These are phyloP conservation scores for Drosophila hamatofila DNA, from an alignment of 2,888 invertebrate genomes.

Conservation along the genomic window DNA sequence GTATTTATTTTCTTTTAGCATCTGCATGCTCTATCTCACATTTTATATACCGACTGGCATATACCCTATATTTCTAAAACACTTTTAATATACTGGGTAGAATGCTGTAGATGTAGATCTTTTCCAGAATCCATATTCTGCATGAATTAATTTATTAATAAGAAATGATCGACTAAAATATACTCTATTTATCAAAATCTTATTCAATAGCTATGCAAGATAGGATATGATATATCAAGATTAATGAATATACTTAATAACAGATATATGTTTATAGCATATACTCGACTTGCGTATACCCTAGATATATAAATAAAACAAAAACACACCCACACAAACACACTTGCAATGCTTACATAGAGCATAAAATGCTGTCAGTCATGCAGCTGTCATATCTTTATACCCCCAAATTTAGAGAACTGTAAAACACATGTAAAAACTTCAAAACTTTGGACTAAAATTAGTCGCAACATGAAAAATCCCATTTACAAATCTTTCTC, in stretches of 20 bases:
- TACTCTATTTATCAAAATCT: neutral
- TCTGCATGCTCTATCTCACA: neutral
- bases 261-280: too few species aligned
- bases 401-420: constrained; percentile 6
- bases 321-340: neutral
- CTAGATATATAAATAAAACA: neutral
- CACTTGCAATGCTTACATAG: neutral
- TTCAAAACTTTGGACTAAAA: constrained; percentile 34
- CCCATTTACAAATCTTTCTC: constrained; percentile 1
- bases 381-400: constrained; percentile 40
- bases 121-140: too few species aligned
- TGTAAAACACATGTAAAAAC: constrained; percentile 23
- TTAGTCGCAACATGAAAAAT: constrained; percentile 30
- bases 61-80: too few species aligned
- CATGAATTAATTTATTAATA: too few species aligned
- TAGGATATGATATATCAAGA: too few species aligned
- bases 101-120: too few species aligned
- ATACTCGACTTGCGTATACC: neutral
- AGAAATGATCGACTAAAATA: neutral
- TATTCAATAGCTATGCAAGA: neutral
- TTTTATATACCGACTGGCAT: neutral
- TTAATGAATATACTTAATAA: too few species aligned
- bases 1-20: too few species aligned
- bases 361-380: neutral
- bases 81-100: too few species aligned